Base-by-base conservation (phyloP, 2,888 invertebrate species). In the Dynastes hyllus region DNA sequence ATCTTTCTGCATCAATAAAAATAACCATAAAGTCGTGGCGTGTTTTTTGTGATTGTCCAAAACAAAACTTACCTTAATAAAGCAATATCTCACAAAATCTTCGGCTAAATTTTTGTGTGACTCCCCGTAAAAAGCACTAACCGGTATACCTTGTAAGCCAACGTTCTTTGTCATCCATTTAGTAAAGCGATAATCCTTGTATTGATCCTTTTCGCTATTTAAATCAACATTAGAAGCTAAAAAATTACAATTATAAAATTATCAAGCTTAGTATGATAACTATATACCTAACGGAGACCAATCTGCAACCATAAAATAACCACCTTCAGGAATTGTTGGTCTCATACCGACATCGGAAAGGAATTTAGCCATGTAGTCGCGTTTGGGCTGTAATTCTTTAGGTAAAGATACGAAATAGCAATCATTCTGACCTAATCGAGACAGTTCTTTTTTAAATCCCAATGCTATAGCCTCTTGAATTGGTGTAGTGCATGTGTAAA, bases 241-340 rank as follows among this genome's bases (percentile, higher is more conserved):
- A 89, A 65, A 50, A 78, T 29, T 55, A 50, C 1, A 11, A 32
- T 65, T 65, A 13, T 71, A 73, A n/a, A 76, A 9, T 65, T 40
- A 27, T 45, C 32, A n/a, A 6, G 13, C 2, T 0, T n/a, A 58
- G 5, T 58, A 58, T 22, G 22, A 22, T n/a, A 16, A 58, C n/a
- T 55, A 55, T 6, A 89, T 87, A 94, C 94, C 92, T 81, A 97
- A 89, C 4, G 93, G 90, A 9, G 94, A 93, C 94, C 96, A 98
- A 89, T 99, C 97, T 1, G 98, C 98, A 75, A 99, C 88, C 92
- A 99, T 95, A 87, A 99, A 99, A 89, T 98, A 99, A 0, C 99
- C 99, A 2, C 97, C 98, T 84, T 99, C 97, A 0, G 99, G 99
- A 78, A 98, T 90, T 0, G 96, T 96, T 0, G 98, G 97, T 55